Base-by-base conservation (phyloP, 2,888 invertebrate species). In the Drepanosiphum platanoidis region DNA sequence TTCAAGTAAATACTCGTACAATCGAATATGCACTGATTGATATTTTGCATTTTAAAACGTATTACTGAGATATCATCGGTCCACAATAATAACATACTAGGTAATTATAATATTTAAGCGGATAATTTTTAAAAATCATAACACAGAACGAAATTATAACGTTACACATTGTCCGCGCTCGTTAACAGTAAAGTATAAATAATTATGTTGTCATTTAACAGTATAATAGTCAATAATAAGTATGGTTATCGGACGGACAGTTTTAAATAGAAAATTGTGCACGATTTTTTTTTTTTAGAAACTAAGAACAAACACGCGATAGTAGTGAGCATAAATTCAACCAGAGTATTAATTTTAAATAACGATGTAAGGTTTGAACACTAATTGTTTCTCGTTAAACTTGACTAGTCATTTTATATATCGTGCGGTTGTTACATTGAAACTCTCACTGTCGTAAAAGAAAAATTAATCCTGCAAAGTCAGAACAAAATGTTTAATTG, bases 221-320 rank as follows among this genome's bases (percentile, higher is more conserved):
- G 42, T n/a, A 7, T 34, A 77, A 78, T 46, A 34, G 42, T 32
- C 30, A 1, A 64, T 42, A 46, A 22, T 11, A 22, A 46, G 42
- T 42, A 27, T 13, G 30, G 52, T 58, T 9, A 39, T 18, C 30
- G n/a, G n/a, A 39, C 7, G 77, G n/a, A 27, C n/a, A n/a, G n/a
- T 79, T 68, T 52, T 1, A 34, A 34, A 52, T 66, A 66, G 42
- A 66, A 78, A 66, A 68, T 52, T 68, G 46, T 34, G 68, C 68
- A 68, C 79, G 79, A 79, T 34, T 46, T 46, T 64, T 77, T n/a
- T 74, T 61, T 64, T 77, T 30, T 52, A 66, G 66, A 79, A 79
- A 66, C 78, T 42, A 15, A 30, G 13, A 13, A 42, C 22, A 42
- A 34, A 68, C 46, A 46, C 46, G 32, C 64, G n/a, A 58, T 9